These are phyloP conservation scores for Enteromius argenteus DNA, from an alignment of 2,797 vertebrate genomes.

Conservation along the genomic window DNA sequence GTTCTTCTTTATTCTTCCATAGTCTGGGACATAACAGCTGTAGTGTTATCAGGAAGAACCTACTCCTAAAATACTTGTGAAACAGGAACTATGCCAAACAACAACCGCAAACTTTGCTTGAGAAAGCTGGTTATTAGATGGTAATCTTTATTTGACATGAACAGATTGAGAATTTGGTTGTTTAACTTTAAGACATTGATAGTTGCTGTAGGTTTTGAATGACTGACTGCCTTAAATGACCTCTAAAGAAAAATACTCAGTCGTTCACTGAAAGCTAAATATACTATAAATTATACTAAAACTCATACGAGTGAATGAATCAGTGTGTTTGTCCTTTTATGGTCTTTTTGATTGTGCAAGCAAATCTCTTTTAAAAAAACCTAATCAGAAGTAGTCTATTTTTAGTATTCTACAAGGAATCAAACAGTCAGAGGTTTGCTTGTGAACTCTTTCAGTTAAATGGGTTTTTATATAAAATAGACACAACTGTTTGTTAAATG, in stretches of 20 bases:
- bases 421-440: neutral
- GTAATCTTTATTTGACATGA: neutral
- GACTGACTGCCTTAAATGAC: neutral
- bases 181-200: neutral
- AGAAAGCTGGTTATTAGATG: neutral
- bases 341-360: neutral
- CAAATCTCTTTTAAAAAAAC: neutral
- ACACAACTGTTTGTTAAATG: neutral
- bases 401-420: too few relatives aligned
- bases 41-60: neutral
- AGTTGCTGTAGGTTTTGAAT: neutral
- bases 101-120: neutral
- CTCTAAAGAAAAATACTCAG: conserved; percentile 8
- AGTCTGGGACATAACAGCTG: neutral
- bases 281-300: neutral
- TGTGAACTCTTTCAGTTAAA: neutral
- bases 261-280: neutral
- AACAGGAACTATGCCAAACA: conserved; percentile 28
- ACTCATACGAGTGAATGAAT: neutral
- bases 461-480: neutral
- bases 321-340: neutral
- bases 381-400: neutral
- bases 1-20: neutral
- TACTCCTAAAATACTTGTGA: conserved; percentile 25
- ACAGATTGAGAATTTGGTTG: neutral